These are phyloP conservation scores for Formica aserva DNA, from an alignment of 2,888 invertebrate species.

Conservation along the genomic window DNA sequence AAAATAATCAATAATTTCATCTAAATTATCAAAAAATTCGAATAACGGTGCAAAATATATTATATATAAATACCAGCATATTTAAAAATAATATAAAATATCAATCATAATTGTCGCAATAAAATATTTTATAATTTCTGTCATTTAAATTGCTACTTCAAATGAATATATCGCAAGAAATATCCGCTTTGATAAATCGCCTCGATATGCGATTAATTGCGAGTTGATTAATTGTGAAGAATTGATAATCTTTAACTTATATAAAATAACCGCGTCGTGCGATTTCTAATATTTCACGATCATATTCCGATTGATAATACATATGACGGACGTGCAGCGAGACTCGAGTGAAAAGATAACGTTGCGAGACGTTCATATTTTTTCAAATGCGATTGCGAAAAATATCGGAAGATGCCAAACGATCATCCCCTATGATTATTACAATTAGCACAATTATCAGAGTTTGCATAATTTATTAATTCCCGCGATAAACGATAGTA, in stretches of 20 bases:
- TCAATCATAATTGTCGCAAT: not conserved
- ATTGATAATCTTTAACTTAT: not conserved
- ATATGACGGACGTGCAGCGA: not conserved
- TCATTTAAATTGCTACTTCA: not conserved
- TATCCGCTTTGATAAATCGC: not conserved
- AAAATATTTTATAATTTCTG: conserved; percentile 1
- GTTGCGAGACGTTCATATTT: not conserved
- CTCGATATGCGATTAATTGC: not conserved
- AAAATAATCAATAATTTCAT: not conserved
- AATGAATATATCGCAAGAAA: not conserved
- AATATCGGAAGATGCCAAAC: not conserved
- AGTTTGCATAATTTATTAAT: not conserved
- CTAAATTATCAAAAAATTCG: not conserved
- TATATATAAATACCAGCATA: not conserved
- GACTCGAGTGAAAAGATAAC: not conserved
- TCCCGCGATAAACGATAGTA: not conserved
- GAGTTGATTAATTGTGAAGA: not conserved
- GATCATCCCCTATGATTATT: not conserved
- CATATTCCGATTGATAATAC: not conserved
- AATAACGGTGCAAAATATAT: not conserved
- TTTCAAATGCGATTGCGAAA: not conserved
- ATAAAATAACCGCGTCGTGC: not conserved
- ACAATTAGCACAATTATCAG: not conserved
- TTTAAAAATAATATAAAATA: not conserved
- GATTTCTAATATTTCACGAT: not conserved